Evolutionary conservation across 2,113 vertebrate species (phyloP), one percentile per base, ranked within the genome.

Genomic region (Nansenia antarctica): DNA sequence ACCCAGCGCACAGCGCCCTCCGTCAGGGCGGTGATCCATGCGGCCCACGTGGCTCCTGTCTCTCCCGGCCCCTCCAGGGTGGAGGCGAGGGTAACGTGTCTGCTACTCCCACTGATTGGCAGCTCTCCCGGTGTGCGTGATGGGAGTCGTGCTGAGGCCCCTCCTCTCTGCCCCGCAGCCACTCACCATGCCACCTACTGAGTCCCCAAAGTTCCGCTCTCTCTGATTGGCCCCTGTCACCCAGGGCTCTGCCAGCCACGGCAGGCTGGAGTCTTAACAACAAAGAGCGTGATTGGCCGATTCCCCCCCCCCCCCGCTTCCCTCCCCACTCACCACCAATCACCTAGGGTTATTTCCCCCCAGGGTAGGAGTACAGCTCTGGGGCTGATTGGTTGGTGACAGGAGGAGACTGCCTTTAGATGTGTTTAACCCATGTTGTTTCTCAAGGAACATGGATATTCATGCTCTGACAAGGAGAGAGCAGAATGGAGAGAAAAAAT

Each of bases 141-240:
- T 82, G 80, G 81, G 77, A 81, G 77, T 82, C 85, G 65, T 58
- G 81, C 80, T 74, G 71, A 62, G 73, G 29, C 77, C 80, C 86
- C 84, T 88, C 81, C 87, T 87, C 87, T 6, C 26, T 86, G 84
- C 87, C 87, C 82, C 82, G 37, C 78, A 73, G 74, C 79, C 79
- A 85, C 79, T 73, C 83, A 82, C 81, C 80, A 73, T 82, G 81
- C 79, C 83, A 84, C 84, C 85, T 77, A 39, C 77, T 70, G 54
- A 47, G 54, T 27, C 24, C 54, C 37, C 5, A 7, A 68, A 66
- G 81, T 85, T 77, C 87, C 12, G 82, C 87, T 87, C 81, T 74
- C 72, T 83, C 89, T 82, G 71, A 83, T 78, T 89, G 86, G 88
- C 87, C 37, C 85, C 83, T 83, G 84, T 87, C 84, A 82, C 71